These are phyloP conservation scores for Ambastaia sidthimunki DNA, from an alignment of 2,797 vertebrate species.

Conservation along the genomic window DNA sequence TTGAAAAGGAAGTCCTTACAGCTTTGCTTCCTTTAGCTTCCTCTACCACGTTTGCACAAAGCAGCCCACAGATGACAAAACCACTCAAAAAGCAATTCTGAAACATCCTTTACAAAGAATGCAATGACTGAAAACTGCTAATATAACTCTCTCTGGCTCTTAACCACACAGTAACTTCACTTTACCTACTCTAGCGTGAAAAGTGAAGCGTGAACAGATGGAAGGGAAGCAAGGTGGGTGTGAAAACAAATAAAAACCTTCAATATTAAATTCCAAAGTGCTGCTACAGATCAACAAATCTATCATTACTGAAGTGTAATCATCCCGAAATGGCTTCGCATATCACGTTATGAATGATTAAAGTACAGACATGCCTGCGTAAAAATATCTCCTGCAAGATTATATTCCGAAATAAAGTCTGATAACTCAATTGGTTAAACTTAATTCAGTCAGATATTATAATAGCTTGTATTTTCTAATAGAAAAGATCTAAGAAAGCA, in stretches of 20 bases:
- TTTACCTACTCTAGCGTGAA: neutral
- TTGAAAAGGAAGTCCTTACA: constrained; percentile 39
- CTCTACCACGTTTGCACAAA: constrained; percentile 6
- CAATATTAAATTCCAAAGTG: constrained; percentile 3
- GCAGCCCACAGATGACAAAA: constrained; percentile 13
- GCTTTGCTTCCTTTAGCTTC: constrained; percentile 17
- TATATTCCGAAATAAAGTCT: neutral
- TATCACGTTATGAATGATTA: constrained; percentile 33
- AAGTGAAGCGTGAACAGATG: constrained; percentile 8
- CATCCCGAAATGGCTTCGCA: constrained; percentile 18
- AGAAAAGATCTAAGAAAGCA: neutral
- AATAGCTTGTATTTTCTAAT: constrained; percentile 1
- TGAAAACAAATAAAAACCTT: neutral
- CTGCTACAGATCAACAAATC: neutral
- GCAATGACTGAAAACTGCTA: neutral
- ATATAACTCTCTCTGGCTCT: neutral
- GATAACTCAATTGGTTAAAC: constrained; percentile 18
- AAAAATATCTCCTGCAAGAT: neutral
- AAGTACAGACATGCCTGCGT: constrained; percentile 15
- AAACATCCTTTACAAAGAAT: neutral
- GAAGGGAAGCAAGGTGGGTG: neutral
- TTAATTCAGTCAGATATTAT: constrained; percentile 21
- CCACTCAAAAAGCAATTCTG: neutral
- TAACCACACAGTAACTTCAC: neutral
- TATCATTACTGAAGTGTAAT: constrained; percentile 23